Conservation (phyloP, 2,888 invertebrate species). For the Apamea epomidion region DNA sequence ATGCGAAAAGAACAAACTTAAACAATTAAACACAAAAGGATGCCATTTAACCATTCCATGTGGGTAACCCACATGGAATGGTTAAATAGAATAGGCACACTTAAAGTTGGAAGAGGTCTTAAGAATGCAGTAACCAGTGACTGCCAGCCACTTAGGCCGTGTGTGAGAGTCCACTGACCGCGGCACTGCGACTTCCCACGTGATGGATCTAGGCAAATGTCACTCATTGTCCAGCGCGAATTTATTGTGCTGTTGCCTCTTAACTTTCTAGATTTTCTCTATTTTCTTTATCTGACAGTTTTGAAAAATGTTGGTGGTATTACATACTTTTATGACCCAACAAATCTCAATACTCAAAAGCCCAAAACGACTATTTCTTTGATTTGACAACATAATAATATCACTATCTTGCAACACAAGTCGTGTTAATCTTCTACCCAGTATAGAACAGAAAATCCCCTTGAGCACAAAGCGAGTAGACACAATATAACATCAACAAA, state of each 20-base stretch:
- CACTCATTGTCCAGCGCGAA: conserved; percentile 75
- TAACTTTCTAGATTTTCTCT: conserved; percentile 16
- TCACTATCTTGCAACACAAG: background rate
- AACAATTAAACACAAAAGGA: background rate
- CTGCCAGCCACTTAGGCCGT: background rate
- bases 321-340: no score
- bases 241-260: conserved; percentile 64
- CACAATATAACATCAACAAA: background rate
- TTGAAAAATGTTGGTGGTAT: background rate
- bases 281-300: conserved; percentile 12
- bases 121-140: background rate
- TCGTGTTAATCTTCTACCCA: background rate
- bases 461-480: background rate
- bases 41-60: background rate
- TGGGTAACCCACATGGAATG: no score
- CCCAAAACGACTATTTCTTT: background rate
- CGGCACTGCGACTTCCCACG: conserved; percentile 75
- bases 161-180: conserved; percentile 67
- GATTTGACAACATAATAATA: background rate
- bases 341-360: background rate
- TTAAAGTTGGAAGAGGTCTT: background rate
- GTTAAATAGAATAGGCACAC: no score
- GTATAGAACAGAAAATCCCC: background rate
- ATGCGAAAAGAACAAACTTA: no score
- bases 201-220: conserved; percentile 83